A percentile compares a stretch with the other conserved stretches of the same genome.
phyloP scores from a whole-genome alignment of 2,888 invertebrate species.

The Parelbella ahira region DNA sequence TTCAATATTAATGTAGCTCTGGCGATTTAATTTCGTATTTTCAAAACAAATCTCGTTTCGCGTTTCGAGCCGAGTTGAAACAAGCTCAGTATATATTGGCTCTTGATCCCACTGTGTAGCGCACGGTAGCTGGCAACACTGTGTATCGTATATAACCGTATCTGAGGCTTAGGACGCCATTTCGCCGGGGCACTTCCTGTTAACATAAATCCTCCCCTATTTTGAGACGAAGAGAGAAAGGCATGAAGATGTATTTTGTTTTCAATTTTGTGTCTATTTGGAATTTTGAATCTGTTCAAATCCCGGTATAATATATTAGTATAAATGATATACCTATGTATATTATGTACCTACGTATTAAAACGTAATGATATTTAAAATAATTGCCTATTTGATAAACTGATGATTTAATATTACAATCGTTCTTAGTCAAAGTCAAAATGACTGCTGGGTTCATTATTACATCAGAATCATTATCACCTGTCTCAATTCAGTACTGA shows the following conservation, averaged over 20 bases:
- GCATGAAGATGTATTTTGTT: conserved; percentile 34
- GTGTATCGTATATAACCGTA: conserved; percentile 52
- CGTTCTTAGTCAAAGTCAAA: no score
- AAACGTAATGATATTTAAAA: no score
- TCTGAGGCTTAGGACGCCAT: conserved; percentile 68
- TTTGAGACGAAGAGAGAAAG: conserved; percentile 41
- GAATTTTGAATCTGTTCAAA: neutral
- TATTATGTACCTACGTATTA: no score
- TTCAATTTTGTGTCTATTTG: conserved; percentile 30
- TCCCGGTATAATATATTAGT: neutral
- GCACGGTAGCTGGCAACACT: conserved; percentile 13
- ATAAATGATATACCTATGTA: no score
- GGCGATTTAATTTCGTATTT: no score
- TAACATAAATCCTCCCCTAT: conserved; percentile 71
- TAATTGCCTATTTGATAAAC: no score
- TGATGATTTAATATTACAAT: no score
- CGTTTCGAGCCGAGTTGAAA: conserved; percentile 9
- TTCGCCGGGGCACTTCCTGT: conserved; percentile 68
- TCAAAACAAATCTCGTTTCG: conserved; percentile 6
- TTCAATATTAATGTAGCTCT: no score
- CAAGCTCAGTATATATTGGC: conserved; percentile 15
- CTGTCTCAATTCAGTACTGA: no score
- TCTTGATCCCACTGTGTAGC: conserved; percentile 14
- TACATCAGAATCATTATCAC: no score
- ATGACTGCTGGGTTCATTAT: no score